phyloP scores from a whole-genome alignment of 2,888 invertebrate species.

The Leptinotarsa haldemani region DNA sequence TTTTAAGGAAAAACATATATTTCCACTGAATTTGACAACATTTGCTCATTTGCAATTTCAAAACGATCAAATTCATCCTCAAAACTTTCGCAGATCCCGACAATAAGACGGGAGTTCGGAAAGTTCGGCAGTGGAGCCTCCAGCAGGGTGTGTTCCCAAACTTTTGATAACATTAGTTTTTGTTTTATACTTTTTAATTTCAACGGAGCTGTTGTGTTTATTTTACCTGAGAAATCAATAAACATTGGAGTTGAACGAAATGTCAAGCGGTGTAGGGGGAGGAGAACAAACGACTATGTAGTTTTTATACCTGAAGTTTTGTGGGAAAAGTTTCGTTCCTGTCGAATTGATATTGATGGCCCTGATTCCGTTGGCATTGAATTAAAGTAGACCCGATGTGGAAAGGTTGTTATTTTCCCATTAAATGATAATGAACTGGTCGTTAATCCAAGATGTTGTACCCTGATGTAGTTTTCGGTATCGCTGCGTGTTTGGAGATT shows the following conservation, averaged over 20 bases:
- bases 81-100: slow-evolving; percentile 34
- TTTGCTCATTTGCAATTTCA: slow-evolving; percentile 41
- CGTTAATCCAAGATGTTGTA: neutral
- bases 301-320: slow-evolving; percentile 17
- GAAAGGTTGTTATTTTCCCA: neutral
- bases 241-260: slow-evolving; percentile 15
- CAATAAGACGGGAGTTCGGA: slow-evolving; percentile 34
- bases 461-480: neutral
- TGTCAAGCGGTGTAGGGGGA: neutral
- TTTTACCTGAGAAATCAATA: slow-evolving; percentile 23
- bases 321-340: slow-evolving; percentile 15
- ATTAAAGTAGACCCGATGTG: neutral
- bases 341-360: slow-evolving; percentile 6
- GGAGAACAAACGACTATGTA: slow-evolving; percentile 2
- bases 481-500: neutral
- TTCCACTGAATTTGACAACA: slow-evolving; percentile 37
- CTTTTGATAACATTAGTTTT: slow-evolving; percentile 41
- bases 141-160: slow-evolving; percentile 35
- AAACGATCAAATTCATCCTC: slow-evolving; percentile 36
- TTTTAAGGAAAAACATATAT: slow-evolving; percentile 27
- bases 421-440: neutral
- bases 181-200: slow-evolving; percentile 36
- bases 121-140: slow-evolving; percentile 31
- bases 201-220: slow-evolving; percentile 29
- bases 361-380: neutral